Evolutionary conservation across 2,113 vertebrate genomes (phyloP).

Genomic region (Cercocebus atys): DNA sequence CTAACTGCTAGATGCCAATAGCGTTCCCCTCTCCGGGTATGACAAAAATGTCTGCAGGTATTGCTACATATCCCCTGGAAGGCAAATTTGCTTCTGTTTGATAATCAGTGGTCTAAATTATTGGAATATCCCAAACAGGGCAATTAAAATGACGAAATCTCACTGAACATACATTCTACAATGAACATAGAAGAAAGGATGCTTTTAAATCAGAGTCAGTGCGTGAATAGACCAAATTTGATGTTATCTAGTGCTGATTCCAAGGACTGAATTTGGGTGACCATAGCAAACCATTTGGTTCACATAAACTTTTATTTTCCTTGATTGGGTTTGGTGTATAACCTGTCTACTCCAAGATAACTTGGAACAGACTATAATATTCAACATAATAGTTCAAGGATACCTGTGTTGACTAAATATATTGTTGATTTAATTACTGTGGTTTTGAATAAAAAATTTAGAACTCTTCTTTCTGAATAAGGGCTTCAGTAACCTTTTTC

Average conservation of each 20-base stretch:
- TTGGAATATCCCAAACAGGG: not conserved
- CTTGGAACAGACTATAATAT: not conserved
- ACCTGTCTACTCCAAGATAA: not conserved
- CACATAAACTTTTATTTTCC: not conserved
- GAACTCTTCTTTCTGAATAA: slow-evolving; percentile 49
- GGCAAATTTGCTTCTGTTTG: not conserved
- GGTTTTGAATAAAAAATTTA: slow-evolving; percentile 46
- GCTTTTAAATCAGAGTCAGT: not conserved
- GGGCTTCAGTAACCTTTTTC: slow-evolving; percentile 60
- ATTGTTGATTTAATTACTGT: slow-evolving; percentile 60
- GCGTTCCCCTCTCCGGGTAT: not conserved
- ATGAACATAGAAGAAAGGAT: not conserved
- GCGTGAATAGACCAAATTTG: not conserved
- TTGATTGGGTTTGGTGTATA: not conserved
- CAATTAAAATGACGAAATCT: not conserved
- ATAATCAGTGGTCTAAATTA: not conserved
- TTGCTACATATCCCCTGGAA: not conserved
- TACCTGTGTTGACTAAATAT: slow-evolving; percentile 28
- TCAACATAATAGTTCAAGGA: slow-evolving; percentile 37
- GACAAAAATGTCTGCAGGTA: not conserved
- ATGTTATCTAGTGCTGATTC: not conserved
- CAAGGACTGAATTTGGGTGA: not conserved
- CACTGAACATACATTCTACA: not conserved
- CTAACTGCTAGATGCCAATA: not conserved
- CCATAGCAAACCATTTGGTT: not conserved